These are phyloP conservation scores for Gymnobelideus leadbeateri DNA, from an alignment of 2,113 vertebrate species.

Conservation along the genomic window DNA sequence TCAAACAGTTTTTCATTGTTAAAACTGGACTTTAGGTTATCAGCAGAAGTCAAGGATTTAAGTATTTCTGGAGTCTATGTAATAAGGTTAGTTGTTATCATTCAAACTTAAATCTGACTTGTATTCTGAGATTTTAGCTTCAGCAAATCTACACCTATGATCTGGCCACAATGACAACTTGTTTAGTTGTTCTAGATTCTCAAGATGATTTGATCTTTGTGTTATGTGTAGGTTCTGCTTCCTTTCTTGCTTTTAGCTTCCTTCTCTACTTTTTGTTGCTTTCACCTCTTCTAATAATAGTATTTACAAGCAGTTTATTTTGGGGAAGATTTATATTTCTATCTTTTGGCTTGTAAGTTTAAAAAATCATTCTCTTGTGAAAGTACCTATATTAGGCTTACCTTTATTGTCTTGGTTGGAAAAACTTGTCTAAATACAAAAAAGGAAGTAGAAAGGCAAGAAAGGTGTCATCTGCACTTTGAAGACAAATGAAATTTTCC, in stretches of 20 bases:
- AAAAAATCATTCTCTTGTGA: constrained; percentile 46
- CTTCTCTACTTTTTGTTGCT: constrained; percentile 19
- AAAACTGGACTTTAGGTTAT: not conserved
- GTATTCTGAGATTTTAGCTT: constrained; percentile 49
- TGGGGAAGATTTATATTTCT: constrained; percentile 1
- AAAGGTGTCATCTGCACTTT: constrained; percentile 34
- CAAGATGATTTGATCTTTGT: constrained; percentile 33
- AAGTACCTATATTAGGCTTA: constrained; percentile 20
- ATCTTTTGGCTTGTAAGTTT: constrained; percentile 41
- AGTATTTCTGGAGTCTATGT: constrained; percentile 51
- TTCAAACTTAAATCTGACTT: constrained; percentile 32
- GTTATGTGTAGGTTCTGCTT: constrained; percentile 44
- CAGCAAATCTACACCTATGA: constrained; percentile 44
- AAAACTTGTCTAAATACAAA: constrained; percentile 53
- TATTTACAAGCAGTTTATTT: constrained; percentile 57
- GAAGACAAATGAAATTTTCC: constrained; percentile 37
- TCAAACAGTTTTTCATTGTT: constrained; percentile 51
- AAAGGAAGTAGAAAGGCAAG: constrained; percentile 25
- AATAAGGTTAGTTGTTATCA: constrained; percentile 46
- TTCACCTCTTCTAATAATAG: constrained; percentile 49
- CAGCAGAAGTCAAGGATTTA: constrained; percentile 6
- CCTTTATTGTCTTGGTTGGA: constrained; percentile 45
- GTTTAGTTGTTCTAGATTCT: constrained; percentile 43
- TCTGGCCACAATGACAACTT: constrained; percentile 21
- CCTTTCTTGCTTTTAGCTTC: constrained; percentile 52